Conservation (phyloP, 2,888 invertebrate genomes). For the Andrena marginata region DNA sequence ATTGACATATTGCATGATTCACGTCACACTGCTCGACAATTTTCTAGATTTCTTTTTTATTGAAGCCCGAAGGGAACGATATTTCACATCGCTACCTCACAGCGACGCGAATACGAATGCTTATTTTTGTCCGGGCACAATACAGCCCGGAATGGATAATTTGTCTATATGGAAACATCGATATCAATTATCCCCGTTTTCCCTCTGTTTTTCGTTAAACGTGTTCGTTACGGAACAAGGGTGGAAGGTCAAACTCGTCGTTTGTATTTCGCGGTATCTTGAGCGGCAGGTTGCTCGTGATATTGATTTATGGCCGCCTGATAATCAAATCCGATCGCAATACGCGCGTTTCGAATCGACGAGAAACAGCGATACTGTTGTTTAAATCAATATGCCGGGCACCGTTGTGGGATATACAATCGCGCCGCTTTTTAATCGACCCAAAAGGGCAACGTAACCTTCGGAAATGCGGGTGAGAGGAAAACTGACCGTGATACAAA, state of each 20-base stretch:
- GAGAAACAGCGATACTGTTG: background rate
- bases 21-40: constrained; percentile 7
- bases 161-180: background rate
- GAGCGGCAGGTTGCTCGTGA: constrained; percentile 19
- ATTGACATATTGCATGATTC: background rate
- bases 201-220: background rate
- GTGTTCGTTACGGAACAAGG: background rate
- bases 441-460: no score
- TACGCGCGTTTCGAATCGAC: constrained; percentile 10
- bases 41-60: background rate
- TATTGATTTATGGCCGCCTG: constrained; percentile 48
- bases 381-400: background rate
- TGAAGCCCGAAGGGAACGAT: background rate
- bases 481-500: no score
- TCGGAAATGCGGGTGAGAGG: no score
- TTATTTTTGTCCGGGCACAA: background rate
- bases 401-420: background rate
- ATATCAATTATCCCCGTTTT: background rate
- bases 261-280: constrained; percentile 30
- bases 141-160: constrained; percentile 2
- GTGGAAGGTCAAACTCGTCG: background rate
- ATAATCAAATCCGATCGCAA: constrained; percentile 41
- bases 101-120: background rate
- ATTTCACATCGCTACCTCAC: background rate
- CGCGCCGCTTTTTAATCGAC: background rate